Base-by-base conservation (phyloP, 2,797 vertebrate species). In the Odontamblyopus rebecca region DNA sequence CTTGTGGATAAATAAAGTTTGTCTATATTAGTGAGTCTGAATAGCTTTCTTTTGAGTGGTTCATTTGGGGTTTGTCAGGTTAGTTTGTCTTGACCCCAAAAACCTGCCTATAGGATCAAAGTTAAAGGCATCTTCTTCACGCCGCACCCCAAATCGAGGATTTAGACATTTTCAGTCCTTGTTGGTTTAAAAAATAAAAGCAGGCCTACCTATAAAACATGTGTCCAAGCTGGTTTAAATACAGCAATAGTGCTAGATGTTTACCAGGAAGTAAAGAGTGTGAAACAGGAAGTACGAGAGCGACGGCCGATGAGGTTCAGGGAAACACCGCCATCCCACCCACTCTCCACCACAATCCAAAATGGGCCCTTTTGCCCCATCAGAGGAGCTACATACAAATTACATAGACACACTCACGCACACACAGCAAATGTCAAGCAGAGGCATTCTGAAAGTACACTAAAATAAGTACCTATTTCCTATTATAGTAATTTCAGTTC, bases 181-280 rank as follows among this genome's bases (percentile, higher is more conserved):
- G 7, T 38, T 9, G 8, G 35, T 9, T 38, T 38, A 57, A 26
- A 56, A 26, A 57, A 4, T 0, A 26, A 57, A 23, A 3, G 1
- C 3, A 44, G 11, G 2, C 12, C 3, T 15, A 48, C 13, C 44
- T 48, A 16, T 48, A 48, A 48, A 11, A 56, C 54, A 26, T 26
- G 8, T 26, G 6, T 57, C n/a, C 23, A 27, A 4, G 11, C 54
- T 12, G 23, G 23, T 57, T 3, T 23, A 26, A 57, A 12, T 66
- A 71, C 30, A 32, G 66, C 44, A 44, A 35, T 54, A 68, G 13
- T 53, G 71, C 57, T 68, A 80, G 79, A 77, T 91, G 89, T 92
- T 93, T 92, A 93, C 84, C 85, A 91, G 93, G 93, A 94, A 93
- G 83, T 89, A 87, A 73, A 88, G 69, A 91, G 83, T 86, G 81